Base-by-base conservation (phyloP, 2,113 vertebrate species). In the Lophura nycthemera region DNA sequence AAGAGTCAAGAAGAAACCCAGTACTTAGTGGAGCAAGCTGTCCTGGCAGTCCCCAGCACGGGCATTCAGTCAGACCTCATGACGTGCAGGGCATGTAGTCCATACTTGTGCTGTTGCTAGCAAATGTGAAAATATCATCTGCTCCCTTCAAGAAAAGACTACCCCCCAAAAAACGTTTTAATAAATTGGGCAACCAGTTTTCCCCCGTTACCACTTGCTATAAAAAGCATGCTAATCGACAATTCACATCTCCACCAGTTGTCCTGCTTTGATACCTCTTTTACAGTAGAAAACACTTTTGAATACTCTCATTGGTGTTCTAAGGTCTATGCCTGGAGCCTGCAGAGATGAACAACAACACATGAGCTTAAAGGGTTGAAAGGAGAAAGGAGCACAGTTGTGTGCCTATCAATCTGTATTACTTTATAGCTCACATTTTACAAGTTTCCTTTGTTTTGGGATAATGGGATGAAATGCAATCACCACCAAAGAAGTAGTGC, bases 1-100 rank as follows among this genome's bases (percentile, higher is more conserved):
- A 90, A 77, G 66, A 90, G 64, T 83, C 80, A 92, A 70, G 59
- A 91, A 75, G 88, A 94, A 71, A 25, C 11, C 60, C 36, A 9
- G 32, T 89, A 50, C 64, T 78, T 89, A 92, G 75, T 71, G 73
- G 84, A 83, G 40, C 30, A 60, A 30, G 38, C 18, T 92, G 89
- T 43, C 43, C 79, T 9, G 0, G 42, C 54, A 74, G 10, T 7
- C 11, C 27, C 67, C 65, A 78, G 22, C 45, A 36, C 6, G 22
- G 47, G 30, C 47, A 76, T 75, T 75, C 7, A 5, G 45, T 79
- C 29, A 63, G 59, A 66, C 13, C 43, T 86, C 5, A 1, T 13
- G 4, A 45, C 57, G 30, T 4, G 73, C 4, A 61, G n/a, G 18
- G 9, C 11, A 6, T 60, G 25, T 4, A 73, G 40, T 34, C 16